Evolutionary conservation across 2,888 invertebrate species (phyloP).

Genomic region (Rapana venosa): DNA sequence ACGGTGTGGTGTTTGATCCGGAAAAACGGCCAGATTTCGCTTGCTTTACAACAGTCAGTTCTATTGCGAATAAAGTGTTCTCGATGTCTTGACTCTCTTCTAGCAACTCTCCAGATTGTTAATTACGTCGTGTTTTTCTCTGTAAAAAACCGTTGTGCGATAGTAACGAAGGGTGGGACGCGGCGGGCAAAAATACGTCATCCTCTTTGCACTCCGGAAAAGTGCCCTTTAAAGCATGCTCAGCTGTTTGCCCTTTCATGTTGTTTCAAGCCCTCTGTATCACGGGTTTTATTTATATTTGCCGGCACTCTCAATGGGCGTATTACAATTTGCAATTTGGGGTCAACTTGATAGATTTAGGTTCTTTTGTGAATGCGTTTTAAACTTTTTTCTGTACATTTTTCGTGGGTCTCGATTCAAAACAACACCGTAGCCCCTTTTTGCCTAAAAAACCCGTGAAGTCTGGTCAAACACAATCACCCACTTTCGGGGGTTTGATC

Average conservation of each 20-base stretch:
- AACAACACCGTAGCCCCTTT: neutral
- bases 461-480: too few relatives aligned
- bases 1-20: neutral
- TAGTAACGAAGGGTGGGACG: neutral
- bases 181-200: neutral
- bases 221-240: neutral
- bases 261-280: neutral
- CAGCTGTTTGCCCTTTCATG: neutral
- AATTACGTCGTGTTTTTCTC: neutral
- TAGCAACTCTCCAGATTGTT: neutral
- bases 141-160: neutral
- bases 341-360: neutral
- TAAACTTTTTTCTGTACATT: slow-evolving; percentile 31
- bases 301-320: neutral
- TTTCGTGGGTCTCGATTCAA: slow-evolving; percentile 3
- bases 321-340: neutral
- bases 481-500: too few relatives aligned
- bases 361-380: neutral
- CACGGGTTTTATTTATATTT: neutral
- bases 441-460: too few relatives aligned
- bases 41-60: neutral
- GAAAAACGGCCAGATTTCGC: neutral
- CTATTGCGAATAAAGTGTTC: neutral
- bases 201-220: neutral
- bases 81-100: neutral